phyloP scores from a whole-genome alignment of 2,888 invertebrate species.

The Ophion ellenae region DNA sequence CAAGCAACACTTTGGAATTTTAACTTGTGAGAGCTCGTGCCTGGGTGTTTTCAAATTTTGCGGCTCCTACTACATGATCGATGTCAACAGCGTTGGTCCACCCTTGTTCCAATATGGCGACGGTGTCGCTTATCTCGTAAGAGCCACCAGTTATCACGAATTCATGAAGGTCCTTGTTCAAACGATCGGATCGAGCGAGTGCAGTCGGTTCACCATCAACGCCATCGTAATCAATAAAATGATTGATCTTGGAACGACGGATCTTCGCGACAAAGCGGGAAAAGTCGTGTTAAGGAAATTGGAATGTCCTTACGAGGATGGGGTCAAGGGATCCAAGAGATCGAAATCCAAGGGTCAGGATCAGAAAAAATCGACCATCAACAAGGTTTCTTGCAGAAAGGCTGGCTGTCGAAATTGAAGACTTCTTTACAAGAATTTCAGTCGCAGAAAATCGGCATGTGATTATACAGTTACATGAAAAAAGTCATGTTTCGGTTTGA shows the following conservation, averaged over 20 bases:
- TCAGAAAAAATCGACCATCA: slow-evolving; percentile 59
- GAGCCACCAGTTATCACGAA: slow-evolving; percentile 75
- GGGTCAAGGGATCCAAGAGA: slow-evolving; percentile 63
- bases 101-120: slow-evolving; percentile 76
- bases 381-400: slow-evolving; percentile 68
- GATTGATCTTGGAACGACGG: slow-evolving; percentile 68
- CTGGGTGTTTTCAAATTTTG: slow-evolving; percentile 78
- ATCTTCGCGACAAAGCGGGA: slow-evolving; percentile 7
- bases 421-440: not conserved
- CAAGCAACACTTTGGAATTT: slow-evolving; percentile 73
- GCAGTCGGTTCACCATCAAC: slow-evolving; percentile 74
- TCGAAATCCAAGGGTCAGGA: slow-evolving; percentile 63
- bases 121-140: slow-evolving; percentile 75
- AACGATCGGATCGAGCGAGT: slow-evolving; percentile 76
- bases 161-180: slow-evolving; percentile 74
- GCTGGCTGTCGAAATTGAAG: slow-evolving; percentile 30
- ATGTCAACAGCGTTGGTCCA: slow-evolving; percentile 76
- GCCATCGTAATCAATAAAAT: slow-evolving; percentile 76
- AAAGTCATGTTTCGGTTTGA: too few relatives aligned
- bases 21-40: slow-evolving; percentile 76
- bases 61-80: slow-evolving; percentile 77
- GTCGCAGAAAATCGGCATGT: not conserved
- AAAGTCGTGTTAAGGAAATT: slow-evolving; percentile 37
- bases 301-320: slow-evolving; percentile 69
- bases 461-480: not conserved